These are phyloP conservation scores for Aporophyla nigra DNA, from an alignment of 2,888 invertebrate genomes.

Conservation along the genomic window DNA sequence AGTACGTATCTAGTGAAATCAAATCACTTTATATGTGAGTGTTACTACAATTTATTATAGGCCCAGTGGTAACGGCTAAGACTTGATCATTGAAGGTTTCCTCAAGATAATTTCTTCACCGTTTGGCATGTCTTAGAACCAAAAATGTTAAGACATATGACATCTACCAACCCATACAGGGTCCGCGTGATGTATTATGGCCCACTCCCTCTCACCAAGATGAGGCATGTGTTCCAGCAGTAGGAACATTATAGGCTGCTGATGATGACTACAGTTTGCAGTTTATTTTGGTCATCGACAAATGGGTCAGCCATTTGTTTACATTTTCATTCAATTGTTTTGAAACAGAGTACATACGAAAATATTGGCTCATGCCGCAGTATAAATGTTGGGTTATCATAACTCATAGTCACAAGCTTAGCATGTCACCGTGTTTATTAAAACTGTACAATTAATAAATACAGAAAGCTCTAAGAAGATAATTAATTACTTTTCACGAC, in stretches of 20 bases:
- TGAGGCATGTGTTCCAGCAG: no score
- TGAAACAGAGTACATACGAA: neutral
- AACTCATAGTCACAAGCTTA: neutral
- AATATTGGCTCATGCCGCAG: neutral
- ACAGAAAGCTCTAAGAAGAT: neutral
- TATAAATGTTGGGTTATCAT: neutral
- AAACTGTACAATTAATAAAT: neutral
- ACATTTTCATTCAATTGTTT: neutral
- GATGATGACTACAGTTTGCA: no score
- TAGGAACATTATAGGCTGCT: no score
- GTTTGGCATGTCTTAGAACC: no score
- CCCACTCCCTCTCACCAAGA: no score
- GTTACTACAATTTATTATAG: neutral
- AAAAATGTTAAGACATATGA: no score
- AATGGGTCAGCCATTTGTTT: neutral
- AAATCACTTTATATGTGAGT: neutral
- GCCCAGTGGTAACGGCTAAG: no score
- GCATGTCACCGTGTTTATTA: neutral
- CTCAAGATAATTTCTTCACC: no score
- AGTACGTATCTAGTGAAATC: neutral
- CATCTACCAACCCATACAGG: no score
- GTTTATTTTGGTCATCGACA: neutral
- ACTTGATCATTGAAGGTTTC: no score
- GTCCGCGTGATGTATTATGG: no score
- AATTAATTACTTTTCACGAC: conserved; percentile 5